Percentiles rank a stretch among this genome's conserved stretches.
Conservation (phyloP, 2,113 vertebrate genomes). For the Colaptes auratus region DNA sequence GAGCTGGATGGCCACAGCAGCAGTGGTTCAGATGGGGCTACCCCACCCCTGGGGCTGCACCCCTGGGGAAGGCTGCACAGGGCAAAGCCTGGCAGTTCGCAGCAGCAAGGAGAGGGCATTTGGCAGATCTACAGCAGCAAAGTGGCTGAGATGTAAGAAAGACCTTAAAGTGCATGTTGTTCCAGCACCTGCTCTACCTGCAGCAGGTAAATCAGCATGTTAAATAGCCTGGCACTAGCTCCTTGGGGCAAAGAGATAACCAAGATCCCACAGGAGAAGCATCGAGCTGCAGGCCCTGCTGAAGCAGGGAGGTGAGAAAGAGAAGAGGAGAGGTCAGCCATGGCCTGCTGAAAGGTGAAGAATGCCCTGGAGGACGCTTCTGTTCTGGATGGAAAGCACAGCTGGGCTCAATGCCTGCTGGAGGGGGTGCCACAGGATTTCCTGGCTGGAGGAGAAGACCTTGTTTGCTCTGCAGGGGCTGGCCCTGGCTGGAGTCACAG, state of each 20-base stretch:
- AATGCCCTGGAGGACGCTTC: neutral
- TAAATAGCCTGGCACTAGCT: neutral
- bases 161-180: neutral
- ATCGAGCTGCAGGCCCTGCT: neutral
- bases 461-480: neutral
- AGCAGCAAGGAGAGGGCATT: neutral
- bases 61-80: neutral
- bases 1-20: neutral
- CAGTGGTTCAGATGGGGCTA: fast-evolving
- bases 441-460: neutral
- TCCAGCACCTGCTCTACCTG: neutral
- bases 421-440: neutral
- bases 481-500: fast-evolving
- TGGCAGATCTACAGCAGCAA: neutral
- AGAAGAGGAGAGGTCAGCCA: neutral
- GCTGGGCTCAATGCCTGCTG: neutral
- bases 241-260: neutral
- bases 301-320: neutral
- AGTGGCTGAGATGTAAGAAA: neutral
- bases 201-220: neutral
- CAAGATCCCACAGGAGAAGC: neutral
- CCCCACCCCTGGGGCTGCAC: fast-evolving
- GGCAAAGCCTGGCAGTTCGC: neutral
- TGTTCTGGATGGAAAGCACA: fast-evolving
- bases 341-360: neutral